Percentiles rank a stretch among this genome's conserved stretches.
Conservation (phyloP, 2,797 vertebrate species). For the Psittacula derbiana region DNA sequence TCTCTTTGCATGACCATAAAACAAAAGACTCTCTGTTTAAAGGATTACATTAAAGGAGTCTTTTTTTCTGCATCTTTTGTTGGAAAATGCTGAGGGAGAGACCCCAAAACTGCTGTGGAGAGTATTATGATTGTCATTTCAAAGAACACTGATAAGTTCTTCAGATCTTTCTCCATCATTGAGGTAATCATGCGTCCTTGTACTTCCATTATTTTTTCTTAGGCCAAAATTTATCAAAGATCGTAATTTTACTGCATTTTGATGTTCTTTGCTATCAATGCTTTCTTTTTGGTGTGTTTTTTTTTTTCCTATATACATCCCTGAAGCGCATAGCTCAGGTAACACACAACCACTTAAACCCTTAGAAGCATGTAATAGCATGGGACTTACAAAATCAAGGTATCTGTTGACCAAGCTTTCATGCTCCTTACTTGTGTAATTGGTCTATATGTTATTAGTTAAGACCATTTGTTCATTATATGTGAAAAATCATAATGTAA, state of each 20-base stretch:
- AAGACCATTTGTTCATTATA: background rate
- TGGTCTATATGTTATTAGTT: background rate
- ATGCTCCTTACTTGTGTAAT: background rate
- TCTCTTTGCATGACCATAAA: background rate
- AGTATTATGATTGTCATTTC: slow-evolving; percentile 21
- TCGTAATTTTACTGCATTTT: slow-evolving; percentile 6
- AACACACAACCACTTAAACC: background rate
- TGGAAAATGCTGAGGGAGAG: slow-evolving; percentile 8
- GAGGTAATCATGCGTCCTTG: slow-evolving; percentile 11
- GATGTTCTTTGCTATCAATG: background rate
- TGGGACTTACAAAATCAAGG: background rate
- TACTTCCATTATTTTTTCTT: slow-evolving; percentile 36
- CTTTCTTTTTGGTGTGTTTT: background rate
- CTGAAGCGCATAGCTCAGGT: background rate
- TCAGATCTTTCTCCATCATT: slow-evolving; percentile 65
- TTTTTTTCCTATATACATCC: background rate
- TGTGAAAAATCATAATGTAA: background rate
- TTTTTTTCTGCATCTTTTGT: slow-evolving; percentile 7
- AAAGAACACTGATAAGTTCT: slow-evolving; percentile 43
- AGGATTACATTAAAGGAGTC: slow-evolving; percentile 21
- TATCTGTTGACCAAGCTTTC: background rate
- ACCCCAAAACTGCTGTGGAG: background rate
- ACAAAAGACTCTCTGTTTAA: slow-evolving; percentile 57
- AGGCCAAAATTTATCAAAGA: slow-evolving; percentile 43
- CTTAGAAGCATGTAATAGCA: background rate